Conservation (phyloP, 2,797 vertebrate genomes). For the Neosilurus mollespiculum region DNA sequence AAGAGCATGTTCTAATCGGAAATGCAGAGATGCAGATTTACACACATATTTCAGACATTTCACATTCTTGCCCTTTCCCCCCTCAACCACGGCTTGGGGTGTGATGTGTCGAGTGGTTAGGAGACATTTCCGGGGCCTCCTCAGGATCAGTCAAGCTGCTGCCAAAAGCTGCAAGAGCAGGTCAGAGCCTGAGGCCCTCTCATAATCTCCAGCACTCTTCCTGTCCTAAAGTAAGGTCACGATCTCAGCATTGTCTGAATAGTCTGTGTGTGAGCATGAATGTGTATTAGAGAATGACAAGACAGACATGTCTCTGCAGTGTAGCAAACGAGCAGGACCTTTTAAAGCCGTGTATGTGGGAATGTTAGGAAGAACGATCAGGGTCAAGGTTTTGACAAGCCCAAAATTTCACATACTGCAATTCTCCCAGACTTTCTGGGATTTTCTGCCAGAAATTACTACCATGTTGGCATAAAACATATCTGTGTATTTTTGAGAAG, state of each 20-base stretch:
- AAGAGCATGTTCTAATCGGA: neutral
- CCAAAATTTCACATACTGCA: conserved; percentile 55
- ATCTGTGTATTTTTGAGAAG: neutral
- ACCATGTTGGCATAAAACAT: neutral
- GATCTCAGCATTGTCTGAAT: conserved; percentile 53
- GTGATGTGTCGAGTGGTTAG: conserved; percentile 61
- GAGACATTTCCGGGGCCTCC: conserved; percentile 66
- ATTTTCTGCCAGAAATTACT: too few species aligned
- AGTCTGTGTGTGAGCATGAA: conserved; percentile 47
- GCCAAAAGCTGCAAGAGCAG: conserved; percentile 57
- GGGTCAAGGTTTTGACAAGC: conserved; percentile 70
- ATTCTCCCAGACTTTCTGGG: too few species aligned
- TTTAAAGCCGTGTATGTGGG: conserved; percentile 35
- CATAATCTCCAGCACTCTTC: conserved; percentile 70
- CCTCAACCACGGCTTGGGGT: conserved; percentile 54
- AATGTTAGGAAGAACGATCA: conserved; percentile 45
- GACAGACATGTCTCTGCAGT: conserved; percentile 40
- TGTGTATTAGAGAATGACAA: conserved; percentile 6
- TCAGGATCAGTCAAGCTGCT: conserved; percentile 48
- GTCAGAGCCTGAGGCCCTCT: conserved; percentile 58
- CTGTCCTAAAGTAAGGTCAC: conserved; percentile 65
- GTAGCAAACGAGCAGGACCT: conserved; percentile 8
- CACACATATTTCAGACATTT: conserved; percentile 31
- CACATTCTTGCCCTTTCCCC: conserved; percentile 24
- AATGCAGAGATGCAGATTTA: conserved; percentile 7